These are phyloP conservation scores for Monochamus saltuarius DNA, from an alignment of 1,140 invertebrate genomes.

Conservation along the genomic window DNA sequence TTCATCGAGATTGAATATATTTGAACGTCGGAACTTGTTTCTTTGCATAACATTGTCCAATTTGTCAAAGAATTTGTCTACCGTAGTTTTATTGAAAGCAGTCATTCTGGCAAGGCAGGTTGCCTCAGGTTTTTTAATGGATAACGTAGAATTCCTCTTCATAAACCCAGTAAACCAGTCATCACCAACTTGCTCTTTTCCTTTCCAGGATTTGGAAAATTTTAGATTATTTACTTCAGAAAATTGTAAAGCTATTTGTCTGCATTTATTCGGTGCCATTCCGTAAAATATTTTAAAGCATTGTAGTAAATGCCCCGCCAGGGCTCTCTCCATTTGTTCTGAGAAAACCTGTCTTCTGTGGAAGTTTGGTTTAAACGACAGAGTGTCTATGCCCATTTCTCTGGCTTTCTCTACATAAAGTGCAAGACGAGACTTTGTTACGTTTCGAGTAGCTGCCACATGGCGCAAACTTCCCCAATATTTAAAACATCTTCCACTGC, in stretches of 20 bases:
- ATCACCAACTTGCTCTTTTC: slow-evolving; percentile 6
- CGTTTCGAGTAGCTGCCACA: slow-evolving; percentile 5
- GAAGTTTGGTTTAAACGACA: neutral
- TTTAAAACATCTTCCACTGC: slow-evolving; percentile 11
- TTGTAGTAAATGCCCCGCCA: neutral
- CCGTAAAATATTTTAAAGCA: neutral
- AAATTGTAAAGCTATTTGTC: neutral
- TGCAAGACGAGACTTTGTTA: neutral
- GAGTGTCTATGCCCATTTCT: slow-evolving; percentile 2
- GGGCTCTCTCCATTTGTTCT: neutral
- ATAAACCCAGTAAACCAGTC: slow-evolving; percentile 19
- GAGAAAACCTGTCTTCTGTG: neutral
- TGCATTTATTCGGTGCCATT: neutral
- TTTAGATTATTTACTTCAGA: slow-evolving; percentile 1
- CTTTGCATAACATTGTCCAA: neutral
- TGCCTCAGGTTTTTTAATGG: slow-evolving; percentile 14
- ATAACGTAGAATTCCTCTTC: slow-evolving; percentile 16
- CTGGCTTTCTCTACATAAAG: slow-evolving; percentile 10
- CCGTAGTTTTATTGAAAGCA: slow-evolving; percentile 9
- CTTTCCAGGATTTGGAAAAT: slow-evolving; percentile 12
- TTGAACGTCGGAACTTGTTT: too few species aligned
- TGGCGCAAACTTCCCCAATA: slow-evolving; percentile 2
- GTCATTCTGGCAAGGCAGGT: slow-evolving; percentile 14
- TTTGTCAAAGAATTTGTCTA: slow-evolving; percentile 2
- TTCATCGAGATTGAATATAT: too few species aligned